A percentile compares a stretch with the other conserved stretches of the same genome.
Evolutionary conservation across 2,888 invertebrate species (phyloP).

Genomic region (Epinotia demarniana): DNA sequence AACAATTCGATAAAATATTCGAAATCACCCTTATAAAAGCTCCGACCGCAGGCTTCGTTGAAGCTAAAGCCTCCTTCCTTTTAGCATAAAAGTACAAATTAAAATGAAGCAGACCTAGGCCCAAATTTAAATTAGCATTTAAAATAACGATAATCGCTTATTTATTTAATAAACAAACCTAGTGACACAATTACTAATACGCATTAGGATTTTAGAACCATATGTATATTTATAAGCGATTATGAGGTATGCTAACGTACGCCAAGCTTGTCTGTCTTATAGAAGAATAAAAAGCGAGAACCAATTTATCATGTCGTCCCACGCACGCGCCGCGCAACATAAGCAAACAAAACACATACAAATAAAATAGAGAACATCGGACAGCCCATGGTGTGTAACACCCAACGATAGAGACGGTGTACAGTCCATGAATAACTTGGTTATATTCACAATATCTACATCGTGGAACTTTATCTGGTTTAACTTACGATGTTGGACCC

Average conservation of each 20-base stretch:
- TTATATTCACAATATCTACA: slow-evolving; percentile 85
- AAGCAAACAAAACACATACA: slow-evolving; percentile 76
- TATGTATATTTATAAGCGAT: slow-evolving; percentile 60
- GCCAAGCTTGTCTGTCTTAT: slow-evolving; percentile 75
- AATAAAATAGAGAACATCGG: slow-evolving; percentile 70
- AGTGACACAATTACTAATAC: slow-evolving; percentile 58
- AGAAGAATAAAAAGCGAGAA: slow-evolving; percentile 74
- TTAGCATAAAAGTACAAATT: slow-evolving; percentile 64
- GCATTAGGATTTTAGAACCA: slow-evolving; percentile 62
- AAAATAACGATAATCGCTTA: slow-evolving; percentile 50
- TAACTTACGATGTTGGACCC: slow-evolving; percentile 74
- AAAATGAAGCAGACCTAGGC: slow-evolving; percentile 58
- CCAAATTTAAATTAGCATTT: slow-evolving; percentile 57
- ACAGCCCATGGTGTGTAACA: slow-evolving; percentile 80
- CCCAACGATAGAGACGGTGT: slow-evolving; percentile 80
- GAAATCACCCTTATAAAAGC: slow-evolving; percentile 3
- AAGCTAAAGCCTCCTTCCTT: slow-evolving; percentile 68
- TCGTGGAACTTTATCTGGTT: slow-evolving; percentile 81
- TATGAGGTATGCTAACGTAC: slow-evolving; percentile 73
- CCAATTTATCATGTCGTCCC: slow-evolving; percentile 80
- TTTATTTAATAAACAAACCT: slow-evolving; percentile 54
- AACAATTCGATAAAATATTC: slow-evolving; percentile 45
- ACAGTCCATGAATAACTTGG: slow-evolving; percentile 81
- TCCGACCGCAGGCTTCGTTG: slow-evolving; percentile 8
- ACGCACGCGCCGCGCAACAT: slow-evolving; percentile 76